These are phyloP conservation scores for Hoplias malabaricus DNA, from an alignment of 2,113 vertebrate species.

Conservation along the genomic window DNA sequence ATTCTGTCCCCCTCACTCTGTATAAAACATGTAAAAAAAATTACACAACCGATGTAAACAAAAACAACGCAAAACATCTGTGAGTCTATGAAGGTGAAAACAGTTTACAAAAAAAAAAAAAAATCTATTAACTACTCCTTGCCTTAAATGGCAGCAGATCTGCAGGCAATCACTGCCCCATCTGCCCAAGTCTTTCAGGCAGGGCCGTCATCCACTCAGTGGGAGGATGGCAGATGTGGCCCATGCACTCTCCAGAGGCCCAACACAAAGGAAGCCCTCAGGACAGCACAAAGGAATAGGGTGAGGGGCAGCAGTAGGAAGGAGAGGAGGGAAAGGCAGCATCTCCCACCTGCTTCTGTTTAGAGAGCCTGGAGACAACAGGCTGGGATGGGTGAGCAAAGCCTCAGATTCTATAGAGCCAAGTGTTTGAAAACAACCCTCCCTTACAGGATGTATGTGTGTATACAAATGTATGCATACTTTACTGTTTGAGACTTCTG, in stretches of 20 bases:
- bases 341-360: slow-evolving; percentile 56
- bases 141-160: slow-evolving; percentile 1
- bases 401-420: background rate
- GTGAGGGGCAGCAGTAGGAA: slow-evolving; percentile 54
- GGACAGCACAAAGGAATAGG: slow-evolving; percentile 67
- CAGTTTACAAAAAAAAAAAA: background rate
- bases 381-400: slow-evolving; percentile 25
- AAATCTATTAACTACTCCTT: too few relatives aligned
- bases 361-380: slow-evolving; percentile 16
- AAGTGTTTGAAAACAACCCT: slow-evolving; percentile 2
- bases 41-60: background rate
- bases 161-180: slow-evolving; percentile 52
- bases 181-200: slow-evolving; percentile 57
- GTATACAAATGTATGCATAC: background rate
- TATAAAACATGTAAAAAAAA: too few relatives aligned
- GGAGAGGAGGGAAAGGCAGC: slow-evolving; percentile 10
- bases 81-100: too few relatives aligned
- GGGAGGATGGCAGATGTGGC: slow-evolving; percentile 74
- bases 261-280: slow-evolving; percentile 73
- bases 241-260: slow-evolving; percentile 73
- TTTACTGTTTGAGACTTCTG: background rate
- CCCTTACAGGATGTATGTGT: background rate
- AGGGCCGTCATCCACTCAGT: slow-evolving; percentile 50
- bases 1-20: too few relatives aligned
- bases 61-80: too few relatives aligned